Conservation (phyloP, 2,797 vertebrate genomes). For the Siniperca obscura region DNA sequence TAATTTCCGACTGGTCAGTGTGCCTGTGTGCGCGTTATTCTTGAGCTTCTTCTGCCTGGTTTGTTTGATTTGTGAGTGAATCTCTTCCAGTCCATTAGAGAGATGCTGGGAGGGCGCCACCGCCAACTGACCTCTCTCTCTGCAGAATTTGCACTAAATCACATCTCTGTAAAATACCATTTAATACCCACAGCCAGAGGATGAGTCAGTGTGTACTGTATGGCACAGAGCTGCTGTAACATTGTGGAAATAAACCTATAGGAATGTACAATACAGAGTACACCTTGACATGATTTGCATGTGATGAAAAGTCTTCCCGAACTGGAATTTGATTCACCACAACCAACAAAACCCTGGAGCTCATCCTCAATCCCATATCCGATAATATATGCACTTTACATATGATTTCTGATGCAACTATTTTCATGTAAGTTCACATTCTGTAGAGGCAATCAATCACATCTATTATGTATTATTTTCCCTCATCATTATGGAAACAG, state of each 20-base stretch:
- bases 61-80: conserved; percentile 75
- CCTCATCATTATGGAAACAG: conserved; percentile 61
- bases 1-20: conserved; percentile 52
- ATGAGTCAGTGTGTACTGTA: conserved; percentile 22
- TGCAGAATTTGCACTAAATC: conserved; percentile 66
- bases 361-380: not conserved
- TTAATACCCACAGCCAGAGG: conserved; percentile 28
- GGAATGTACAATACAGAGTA: not conserved
- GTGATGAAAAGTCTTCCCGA: conserved; percentile 3
- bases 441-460: conserved; percentile 55
- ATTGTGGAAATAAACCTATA: conserved; percentile 11
- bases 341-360: not conserved
- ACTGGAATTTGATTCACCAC: not conserved
- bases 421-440: conserved; percentile 41
- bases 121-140: conserved; percentile 66
- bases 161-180: conserved; percentile 62
- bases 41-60: conserved; percentile 57
- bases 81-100: conserved; percentile 79
- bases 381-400: not conserved
- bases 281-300: not conserved
- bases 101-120: conserved; percentile 55
- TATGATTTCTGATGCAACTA: conserved; percentile 20
- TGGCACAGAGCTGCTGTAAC: conserved; percentile 12
- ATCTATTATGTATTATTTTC: conserved; percentile 28
- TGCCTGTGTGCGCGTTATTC: conserved; percentile 20